Conservation (phyloP, 2,888 invertebrate species). For the Ennomos quercinarius region DNA sequence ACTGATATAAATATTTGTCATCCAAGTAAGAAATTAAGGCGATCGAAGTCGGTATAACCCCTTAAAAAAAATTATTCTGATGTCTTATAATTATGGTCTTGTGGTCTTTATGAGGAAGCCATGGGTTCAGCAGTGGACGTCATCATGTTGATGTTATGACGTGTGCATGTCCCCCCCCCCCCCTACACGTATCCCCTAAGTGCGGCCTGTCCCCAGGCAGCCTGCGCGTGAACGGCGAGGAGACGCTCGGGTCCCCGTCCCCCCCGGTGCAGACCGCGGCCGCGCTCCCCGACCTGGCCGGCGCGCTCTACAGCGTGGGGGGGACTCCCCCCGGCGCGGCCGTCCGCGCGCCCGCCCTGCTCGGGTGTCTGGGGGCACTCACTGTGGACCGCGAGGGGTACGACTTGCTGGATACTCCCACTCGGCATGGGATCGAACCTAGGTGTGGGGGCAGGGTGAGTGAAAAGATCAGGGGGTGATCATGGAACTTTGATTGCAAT, state of each 20-base stretch:
- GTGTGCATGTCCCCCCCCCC: too few relatives aligned
- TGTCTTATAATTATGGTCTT: too few relatives aligned
- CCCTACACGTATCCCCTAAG: constrained; percentile 40
- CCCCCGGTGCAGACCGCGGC: constrained; percentile 85
- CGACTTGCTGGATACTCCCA: constrained; percentile 89
- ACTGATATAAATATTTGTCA: too few relatives aligned
- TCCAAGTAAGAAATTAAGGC: too few relatives aligned
- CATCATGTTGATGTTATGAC: too few relatives aligned
- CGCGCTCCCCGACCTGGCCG: constrained; percentile 88
- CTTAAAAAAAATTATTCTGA: too few relatives aligned
- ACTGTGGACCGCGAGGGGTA: constrained; percentile 89
- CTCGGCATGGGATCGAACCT: constrained; percentile 90
- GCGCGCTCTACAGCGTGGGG: constrained; percentile 92
- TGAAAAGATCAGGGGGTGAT: not conserved
- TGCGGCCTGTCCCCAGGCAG: constrained; percentile 78
- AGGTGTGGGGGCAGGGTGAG: constrained; percentile 89
- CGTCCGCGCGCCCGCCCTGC: constrained; percentile 80
- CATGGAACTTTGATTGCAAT: too few relatives aligned
- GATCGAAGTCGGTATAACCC: too few relatives aligned
- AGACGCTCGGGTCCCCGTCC: constrained; percentile 87
- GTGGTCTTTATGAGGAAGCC: too few relatives aligned
- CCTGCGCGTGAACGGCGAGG: constrained; percentile 89
- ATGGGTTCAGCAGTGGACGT: too few relatives aligned
- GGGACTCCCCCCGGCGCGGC: constrained; percentile 90
- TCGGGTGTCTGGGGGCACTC: constrained; percentile 94